Evolutionary conservation across 2,113 vertebrate genomes (phyloP).

Genomic region (Chroicocephalus ridibundus): DNA sequence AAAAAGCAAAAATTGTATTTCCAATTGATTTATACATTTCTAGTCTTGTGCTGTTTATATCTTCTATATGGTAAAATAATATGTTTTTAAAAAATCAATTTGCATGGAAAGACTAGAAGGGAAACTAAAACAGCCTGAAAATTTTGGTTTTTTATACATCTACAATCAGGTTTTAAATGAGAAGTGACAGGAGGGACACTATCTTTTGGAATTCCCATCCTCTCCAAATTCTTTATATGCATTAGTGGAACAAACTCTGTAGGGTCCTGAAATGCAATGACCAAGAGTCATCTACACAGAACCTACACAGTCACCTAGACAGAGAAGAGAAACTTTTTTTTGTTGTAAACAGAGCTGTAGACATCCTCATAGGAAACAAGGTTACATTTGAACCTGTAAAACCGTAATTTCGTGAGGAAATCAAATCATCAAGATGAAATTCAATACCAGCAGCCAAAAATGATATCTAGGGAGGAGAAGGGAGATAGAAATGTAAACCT

Average conservation of each 20-base stretch:
- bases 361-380: neutral
- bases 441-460: neutral
- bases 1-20: neutral
- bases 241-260: neutral
- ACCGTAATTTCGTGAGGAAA: neutral
- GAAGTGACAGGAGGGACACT: neutral
- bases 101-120: neutral
- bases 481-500: neutral
- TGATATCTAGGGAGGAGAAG: neutral
- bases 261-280: neutral
- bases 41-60: neutral
- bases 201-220: neutral
- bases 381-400: neutral
- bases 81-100: fast-evolving
- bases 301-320: neutral
- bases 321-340: neutral
- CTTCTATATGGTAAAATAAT: neutral
- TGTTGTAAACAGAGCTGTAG: neutral
- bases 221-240: neutral
- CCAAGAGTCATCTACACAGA: neutral
- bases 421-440: neutral
- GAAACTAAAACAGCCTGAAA: neutral
- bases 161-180: neutral
- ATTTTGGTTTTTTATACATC: neutral
- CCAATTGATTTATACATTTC: neutral